Percentiles rank a stretch among this genome's conserved stretches.
phyloP scores from a whole-genome alignment of 92 coral and sea anemone genomes.

The Actinostola sp. region DNA sequence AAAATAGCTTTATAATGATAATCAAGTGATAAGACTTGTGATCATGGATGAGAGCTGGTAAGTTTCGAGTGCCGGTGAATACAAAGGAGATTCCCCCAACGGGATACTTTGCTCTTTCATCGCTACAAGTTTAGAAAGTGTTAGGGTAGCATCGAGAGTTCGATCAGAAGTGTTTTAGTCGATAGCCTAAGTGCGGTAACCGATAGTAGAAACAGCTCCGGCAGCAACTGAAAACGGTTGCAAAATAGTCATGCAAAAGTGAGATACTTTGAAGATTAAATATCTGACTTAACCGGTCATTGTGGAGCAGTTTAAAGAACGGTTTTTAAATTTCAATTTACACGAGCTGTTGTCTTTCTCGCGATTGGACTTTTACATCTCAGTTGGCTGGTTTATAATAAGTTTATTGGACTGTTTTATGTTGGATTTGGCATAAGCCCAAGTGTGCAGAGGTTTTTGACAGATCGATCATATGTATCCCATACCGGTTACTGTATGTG shows the following conservation, averaged over 20 bases:
- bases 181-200: too few species aligned
- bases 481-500: background rate
- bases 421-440: background rate
- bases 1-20: background rate
- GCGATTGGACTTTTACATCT: too few species aligned
- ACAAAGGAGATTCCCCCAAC: background rate
- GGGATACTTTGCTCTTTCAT: background rate
- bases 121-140: background rate
- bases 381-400: too few species aligned
- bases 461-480: too few species aligned
- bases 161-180: background rate
- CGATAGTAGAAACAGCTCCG: too few species aligned
- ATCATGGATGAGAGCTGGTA: background rate
- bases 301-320: background rate
- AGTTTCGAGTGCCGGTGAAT: background rate
- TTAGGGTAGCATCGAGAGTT: background rate
- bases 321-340: slow-evolving; percentile 13
- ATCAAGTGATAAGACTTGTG: background rate
- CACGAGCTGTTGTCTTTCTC: too few species aligned
- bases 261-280: background rate
- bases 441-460: background rate
- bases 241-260: background rate
- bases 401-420: too few species aligned
- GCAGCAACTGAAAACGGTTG: too few species aligned
- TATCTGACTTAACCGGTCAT: slow-evolving; percentile 3